Conservation (phyloP, 2,888 invertebrate species). For the Venusia cambrica region DNA sequence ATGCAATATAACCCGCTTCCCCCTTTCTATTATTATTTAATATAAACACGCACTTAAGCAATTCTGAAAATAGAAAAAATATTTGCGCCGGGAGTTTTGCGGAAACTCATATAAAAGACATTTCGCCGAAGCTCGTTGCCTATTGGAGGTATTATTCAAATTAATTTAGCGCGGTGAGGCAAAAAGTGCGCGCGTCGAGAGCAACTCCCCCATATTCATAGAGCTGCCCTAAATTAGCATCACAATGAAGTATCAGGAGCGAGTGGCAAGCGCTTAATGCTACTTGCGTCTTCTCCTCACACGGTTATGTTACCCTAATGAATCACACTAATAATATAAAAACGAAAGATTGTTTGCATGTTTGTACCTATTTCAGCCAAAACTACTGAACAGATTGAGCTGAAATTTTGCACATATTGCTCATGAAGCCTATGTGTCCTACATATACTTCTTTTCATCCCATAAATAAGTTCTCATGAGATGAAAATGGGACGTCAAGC, state of each 20-base stretch:
- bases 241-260: slow-evolving; percentile 75
- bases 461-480: too few relatives aligned
- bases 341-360: slow-evolving; percentile 61
- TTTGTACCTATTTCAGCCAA: too few relatives aligned
- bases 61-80: slow-evolving; percentile 57
- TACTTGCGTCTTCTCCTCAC: slow-evolving; percentile 68
- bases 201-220: slow-evolving; percentile 73
- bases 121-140: slow-evolving; percentile 64
- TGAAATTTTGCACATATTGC: too few relatives aligned
- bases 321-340: slow-evolving; percentile 68
- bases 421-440: too few relatives aligned
- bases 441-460: too few relatives aligned
- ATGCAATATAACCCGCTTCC: slow-evolving; percentile 43
- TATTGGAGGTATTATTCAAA: slow-evolving; percentile 78
- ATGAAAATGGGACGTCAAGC: too few relatives aligned
- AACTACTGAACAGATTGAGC: too few relatives aligned
- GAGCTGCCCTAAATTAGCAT: slow-evolving; percentile 77
- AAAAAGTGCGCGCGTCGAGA: slow-evolving; percentile 72
- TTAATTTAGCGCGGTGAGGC: slow-evolving; percentile 75
- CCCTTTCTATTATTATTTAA: slow-evolving; percentile 51
- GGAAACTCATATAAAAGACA: slow-evolving; percentile 75
- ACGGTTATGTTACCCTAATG: slow-evolving; percentile 69
- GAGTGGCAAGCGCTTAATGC: slow-evolving; percentile 69
- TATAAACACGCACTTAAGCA: slow-evolving; percentile 55
- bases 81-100: slow-evolving; percentile 54